Evolutionary conservation across 2,113 vertebrate genomes (phyloP).

Genomic region (Leucoraja erinaceus): DNA sequence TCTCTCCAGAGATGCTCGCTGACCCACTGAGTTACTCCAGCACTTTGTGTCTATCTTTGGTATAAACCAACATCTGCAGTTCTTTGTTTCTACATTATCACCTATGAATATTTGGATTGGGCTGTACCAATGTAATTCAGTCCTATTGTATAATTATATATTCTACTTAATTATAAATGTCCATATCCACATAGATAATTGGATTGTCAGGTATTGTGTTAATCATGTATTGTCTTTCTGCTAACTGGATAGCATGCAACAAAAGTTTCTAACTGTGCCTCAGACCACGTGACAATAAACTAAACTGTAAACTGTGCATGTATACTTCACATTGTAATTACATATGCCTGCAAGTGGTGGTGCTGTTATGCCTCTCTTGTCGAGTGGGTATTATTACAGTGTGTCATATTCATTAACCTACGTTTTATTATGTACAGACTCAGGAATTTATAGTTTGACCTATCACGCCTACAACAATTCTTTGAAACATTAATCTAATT

Average conservation of each 20-base stretch:
- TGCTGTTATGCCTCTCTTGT: background rate
- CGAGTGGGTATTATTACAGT: background rate
- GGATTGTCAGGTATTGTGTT: background rate
- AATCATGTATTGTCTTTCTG: too few relatives aligned
- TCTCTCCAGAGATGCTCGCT: too few relatives aligned
- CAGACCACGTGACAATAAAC: too few relatives aligned
- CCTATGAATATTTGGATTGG: background rate
- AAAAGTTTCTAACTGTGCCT: too few relatives aligned
- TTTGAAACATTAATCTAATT: background rate
- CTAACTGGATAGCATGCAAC: too few relatives aligned
- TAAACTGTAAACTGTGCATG: background rate
- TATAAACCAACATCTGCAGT: too few relatives aligned
- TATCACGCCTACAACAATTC: background rate
- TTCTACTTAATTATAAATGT: background rate
- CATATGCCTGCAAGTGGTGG: background rate
- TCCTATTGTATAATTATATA: background rate
- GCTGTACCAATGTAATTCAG: background rate
- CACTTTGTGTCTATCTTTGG: too few relatives aligned
- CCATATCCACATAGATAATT: background rate
- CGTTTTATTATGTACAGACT: too few relatives aligned
- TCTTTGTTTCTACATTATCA: background rate
- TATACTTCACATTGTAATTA: background rate
- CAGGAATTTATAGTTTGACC: background rate
- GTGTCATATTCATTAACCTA: background rate
- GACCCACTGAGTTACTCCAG: too few relatives aligned